Base-by-base conservation (phyloP, 2,888 invertebrate species). In the Neoascia interrupta region DNA sequence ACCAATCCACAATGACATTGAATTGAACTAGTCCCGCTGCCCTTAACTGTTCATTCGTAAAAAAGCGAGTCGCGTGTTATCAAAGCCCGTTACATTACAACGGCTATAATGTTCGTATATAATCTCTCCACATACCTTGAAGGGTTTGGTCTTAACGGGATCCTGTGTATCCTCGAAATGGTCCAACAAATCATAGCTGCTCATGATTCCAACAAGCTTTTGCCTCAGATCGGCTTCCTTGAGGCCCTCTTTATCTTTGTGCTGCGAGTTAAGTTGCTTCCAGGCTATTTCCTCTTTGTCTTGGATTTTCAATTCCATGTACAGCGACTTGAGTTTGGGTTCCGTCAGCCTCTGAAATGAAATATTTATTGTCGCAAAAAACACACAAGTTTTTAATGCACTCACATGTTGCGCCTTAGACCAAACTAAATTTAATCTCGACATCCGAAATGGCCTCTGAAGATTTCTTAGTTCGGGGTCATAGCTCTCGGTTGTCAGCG, bases 341-440 rank as follows among this genome's bases (percentile, higher is more conserved):
- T 96, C 95, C 3, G 96, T 93, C 36, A 97, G 87, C 73, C 95
- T 92, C 97, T 88, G 49, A 3, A 10, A 28, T 26, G 1, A 6
- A n/a, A 15, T 19, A 18, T 1, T n/a, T n/a, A n/a, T 4, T 26
- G 26, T 26, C 8, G n/a, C 8, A n/a, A 31, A 31, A 31, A 6
- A 31, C n/a, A 2, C 3, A 31, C 3, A 47, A 37, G 16, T 16
- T 37, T 4, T 19, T 43, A 53, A 21, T 13, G 2, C n/a, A 36
- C 91, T 90, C 91, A 97, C 97, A 88, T 94, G 93, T 88, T 94
- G 93, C 8, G 97, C 97, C 90, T 97, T 97, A 2, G 92, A 89
- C 97, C 97, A 97, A 18, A 97, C 89, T 68, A 96, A 88, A 89
- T 97, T 97, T 26, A 97, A 88, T 89, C 97, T 97, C 23, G 95